phyloP scores from a whole-genome alignment of 2,888 invertebrate genomes.

The Noctua pronuba region DNA sequence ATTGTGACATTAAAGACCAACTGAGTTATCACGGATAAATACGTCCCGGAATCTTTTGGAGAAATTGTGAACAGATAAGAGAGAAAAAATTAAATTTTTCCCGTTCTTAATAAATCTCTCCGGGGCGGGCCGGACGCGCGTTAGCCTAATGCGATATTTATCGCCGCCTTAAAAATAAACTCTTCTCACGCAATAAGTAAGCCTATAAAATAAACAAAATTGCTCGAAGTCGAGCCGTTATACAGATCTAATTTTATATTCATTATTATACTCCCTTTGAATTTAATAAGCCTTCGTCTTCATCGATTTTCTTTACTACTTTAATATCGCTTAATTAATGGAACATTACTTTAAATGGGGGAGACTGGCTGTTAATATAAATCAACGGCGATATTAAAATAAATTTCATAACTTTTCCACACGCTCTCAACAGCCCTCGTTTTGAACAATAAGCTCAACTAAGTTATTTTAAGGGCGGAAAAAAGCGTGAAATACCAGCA shows the following conservation, averaged over 20 bases:
- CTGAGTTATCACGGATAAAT: conserved; percentile 64
- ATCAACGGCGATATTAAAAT: conserved; percentile 35
- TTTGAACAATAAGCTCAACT: conserved; percentile 45
- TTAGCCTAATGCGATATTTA: conserved; percentile 87
- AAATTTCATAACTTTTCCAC: conserved; percentile 45
- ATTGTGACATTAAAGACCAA: conserved; percentile 53
- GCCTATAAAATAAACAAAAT: conserved; percentile 79
- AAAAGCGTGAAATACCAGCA: conserved; percentile 22
- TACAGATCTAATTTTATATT: conserved; percentile 67
- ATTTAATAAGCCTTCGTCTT: conserved; percentile 37
- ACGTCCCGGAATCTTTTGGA: conserved; percentile 70
- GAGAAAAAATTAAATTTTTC: conserved; percentile 78
- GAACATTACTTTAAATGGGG: conserved; percentile 19
- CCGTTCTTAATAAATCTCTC: conserved; percentile 82
- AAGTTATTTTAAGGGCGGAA: conserved; percentile 23
- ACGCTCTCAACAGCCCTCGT: conserved; percentile 41
- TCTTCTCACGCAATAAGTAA: conserved; percentile 81
- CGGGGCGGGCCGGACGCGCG: conserved; percentile 69
- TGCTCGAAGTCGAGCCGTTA: conserved; percentile 59
- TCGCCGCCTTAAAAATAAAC: conserved; percentile 82
- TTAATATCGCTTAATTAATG: conserved; percentile 29
- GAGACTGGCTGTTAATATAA: conserved; percentile 21
- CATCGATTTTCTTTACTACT: conserved; percentile 26
- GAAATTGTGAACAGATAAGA: conserved; percentile 77
- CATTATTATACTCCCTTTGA: conserved; percentile 47